phyloP scores from a whole-genome alignment of 2,797 vertebrate genomes.

The Alosa sapidissima region DNA sequence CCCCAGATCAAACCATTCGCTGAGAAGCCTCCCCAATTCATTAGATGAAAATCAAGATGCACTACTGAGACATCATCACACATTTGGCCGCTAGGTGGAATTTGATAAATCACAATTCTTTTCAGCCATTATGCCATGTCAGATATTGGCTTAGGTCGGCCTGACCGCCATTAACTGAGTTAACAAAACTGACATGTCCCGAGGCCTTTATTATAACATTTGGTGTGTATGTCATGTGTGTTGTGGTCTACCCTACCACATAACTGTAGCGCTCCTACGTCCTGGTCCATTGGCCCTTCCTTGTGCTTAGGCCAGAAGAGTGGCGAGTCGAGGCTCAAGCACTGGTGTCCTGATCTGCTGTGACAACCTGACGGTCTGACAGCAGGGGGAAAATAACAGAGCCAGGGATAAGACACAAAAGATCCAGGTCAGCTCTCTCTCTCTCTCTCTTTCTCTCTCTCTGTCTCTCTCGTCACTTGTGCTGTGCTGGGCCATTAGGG shows the following conservation, averaged over 20 bases:
- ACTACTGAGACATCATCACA: not conserved
- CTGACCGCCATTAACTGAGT: not conserved
- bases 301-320: constrained; percentile 29
- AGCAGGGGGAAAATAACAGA: constrained; percentile 18
- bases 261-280: not conserved
- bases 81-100: not conserved
- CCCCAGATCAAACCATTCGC: not conserved
- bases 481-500: not conserved
- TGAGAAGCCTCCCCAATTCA: not conserved
- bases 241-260: not conserved
- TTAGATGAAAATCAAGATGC: not conserved
- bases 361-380: constrained; percentile 33
- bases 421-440: constrained; percentile 16
- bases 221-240: not conserved
- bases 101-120: not conserved
- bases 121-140: not conserved
- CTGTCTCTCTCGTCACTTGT: not conserved
- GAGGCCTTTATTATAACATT: not conserved
- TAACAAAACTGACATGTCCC: not conserved
- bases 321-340: constrained; percentile 26
- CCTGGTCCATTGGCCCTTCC: constrained; percentile 26
- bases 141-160: not conserved
- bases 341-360: constrained; percentile 29
- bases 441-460: not conserved
- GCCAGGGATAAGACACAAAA: constrained; percentile 20